phyloP scores from a whole-genome alignment of 2,888 invertebrate species.

The Tiliacea citrago region DNA sequence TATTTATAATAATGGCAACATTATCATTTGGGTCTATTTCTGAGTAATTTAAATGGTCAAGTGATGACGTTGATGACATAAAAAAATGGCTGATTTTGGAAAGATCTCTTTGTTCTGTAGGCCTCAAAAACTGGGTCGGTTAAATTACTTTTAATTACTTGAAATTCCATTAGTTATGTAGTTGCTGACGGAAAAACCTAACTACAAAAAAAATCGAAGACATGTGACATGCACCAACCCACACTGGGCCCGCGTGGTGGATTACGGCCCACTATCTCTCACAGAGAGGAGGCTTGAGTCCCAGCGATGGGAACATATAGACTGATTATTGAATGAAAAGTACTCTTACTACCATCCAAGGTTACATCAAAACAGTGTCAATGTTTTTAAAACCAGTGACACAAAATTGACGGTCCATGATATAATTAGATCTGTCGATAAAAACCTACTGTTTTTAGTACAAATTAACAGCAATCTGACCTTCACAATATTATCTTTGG shows the following conservation, averaged over 20 bases:
- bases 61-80: neutral
- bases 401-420: conserved; percentile 28
- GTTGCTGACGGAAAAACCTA: neutral
- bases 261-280: neutral
- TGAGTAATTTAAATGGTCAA: conserved; percentile 25
- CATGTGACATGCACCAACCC: neutral
- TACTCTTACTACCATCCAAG: conserved; percentile 13
- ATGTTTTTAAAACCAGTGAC: conserved; percentile 22
- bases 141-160: neutral
- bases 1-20: conserved; percentile 43
- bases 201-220: too few species aligned
- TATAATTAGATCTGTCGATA: conserved; percentile 28
- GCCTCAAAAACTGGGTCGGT: neutral
- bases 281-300: neutral
- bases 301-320: neutral
- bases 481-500: neutral
- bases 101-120: neutral
- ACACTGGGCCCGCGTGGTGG: neutral
- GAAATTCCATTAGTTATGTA: neutral
- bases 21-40: conserved; percentile 36
- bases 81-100: neutral
- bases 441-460: conserved; percentile 21
- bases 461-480: conserved; percentile 9
- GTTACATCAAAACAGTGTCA: conserved; percentile 33
- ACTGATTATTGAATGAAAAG: neutral